phyloP scores from a whole-genome alignment of 1,140 invertebrate species.

The Pristionchus pacificus region DNA sequence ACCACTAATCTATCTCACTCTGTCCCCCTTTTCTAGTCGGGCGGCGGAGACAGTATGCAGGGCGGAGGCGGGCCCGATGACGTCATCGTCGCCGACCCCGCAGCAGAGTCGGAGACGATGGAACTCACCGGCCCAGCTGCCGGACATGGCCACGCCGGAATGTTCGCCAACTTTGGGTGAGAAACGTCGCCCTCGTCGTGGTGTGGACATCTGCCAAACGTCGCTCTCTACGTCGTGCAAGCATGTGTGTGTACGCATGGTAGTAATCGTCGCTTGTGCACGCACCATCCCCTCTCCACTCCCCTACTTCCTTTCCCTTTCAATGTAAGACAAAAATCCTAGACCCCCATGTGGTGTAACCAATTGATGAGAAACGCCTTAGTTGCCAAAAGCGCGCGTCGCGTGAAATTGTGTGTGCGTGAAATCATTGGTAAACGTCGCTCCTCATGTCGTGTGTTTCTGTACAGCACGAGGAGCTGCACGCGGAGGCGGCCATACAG shows the following conservation, averaged over 20 bases:
- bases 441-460: background rate
- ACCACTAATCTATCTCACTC: background rate
- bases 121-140: constrained; percentile 14
- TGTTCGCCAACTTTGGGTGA: constrained; percentile 33
- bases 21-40: constrained; percentile 6
- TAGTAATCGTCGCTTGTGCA: no score
- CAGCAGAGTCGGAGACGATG: constrained; percentile 21
- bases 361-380: no score
- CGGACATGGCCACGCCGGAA: background rate
- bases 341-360: no score
- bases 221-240: background rate
- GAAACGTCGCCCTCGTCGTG: background rate
- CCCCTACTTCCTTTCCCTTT: no score
- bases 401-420: no score
- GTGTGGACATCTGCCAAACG: background rate
- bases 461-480: constrained; percentile 30
- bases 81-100: background rate
- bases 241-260: no score
- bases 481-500: constrained; percentile 14
- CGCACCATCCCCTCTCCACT: no score
- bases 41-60: constrained; percentile 12
- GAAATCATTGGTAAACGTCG: background rate
- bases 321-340: no score
- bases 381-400: no score
- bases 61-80: background rate